Base-by-base conservation (phyloP, 1,140 invertebrate genomes). In the Drosophila melanica region DNA sequence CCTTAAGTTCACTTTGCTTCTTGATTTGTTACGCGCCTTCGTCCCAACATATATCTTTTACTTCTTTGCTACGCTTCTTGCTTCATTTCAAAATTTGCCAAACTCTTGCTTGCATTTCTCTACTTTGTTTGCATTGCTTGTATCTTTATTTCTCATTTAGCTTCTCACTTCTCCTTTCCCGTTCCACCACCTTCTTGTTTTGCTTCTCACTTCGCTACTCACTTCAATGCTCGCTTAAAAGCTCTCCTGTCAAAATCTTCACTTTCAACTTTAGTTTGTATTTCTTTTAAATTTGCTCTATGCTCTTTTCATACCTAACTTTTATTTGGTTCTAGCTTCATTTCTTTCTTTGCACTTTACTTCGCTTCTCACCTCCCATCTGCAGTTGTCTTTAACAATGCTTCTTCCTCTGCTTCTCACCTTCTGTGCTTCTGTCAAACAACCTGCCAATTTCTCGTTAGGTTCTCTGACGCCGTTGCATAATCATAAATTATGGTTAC, bases 401-500 rank as follows among this genome's bases (percentile, higher is more conserved):
- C 10, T n/a, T n/a, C 20, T 48, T 6, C 11, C 6, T n/a, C 12
- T 10, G 18, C 45, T 23, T 20, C 42, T 16, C 8, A 11, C 47
- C 18, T 20, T 8, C n/a, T n/a, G 33, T 27, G 18, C 59, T 11
- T 23, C 44, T 35, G 18, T 54, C 50, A 37, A 14, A 14, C 10
- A 12, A 63, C 10, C 14, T 16, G 33, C 41, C 33, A 39, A 51
- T 41, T 39, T 20, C 35, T n/a, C 11, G 35, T 44, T 27, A 11
- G 7, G 14, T 37, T n/a, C 14, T 54, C 16, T 23, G 20, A 12
- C 30, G 16, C 12, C 9, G 14, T 42, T 42, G 35, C 27, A 37
- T 11, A 60, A 47, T 51, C 50, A 35, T 35, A 58, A 53, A 59
- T 59, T 58, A n/a, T 39, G 47, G 35, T 66, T 42, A 48, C 50